Conservation (phyloP, 2,797 vertebrate genomes). For the Hydrocynus forskahlii region DNA sequence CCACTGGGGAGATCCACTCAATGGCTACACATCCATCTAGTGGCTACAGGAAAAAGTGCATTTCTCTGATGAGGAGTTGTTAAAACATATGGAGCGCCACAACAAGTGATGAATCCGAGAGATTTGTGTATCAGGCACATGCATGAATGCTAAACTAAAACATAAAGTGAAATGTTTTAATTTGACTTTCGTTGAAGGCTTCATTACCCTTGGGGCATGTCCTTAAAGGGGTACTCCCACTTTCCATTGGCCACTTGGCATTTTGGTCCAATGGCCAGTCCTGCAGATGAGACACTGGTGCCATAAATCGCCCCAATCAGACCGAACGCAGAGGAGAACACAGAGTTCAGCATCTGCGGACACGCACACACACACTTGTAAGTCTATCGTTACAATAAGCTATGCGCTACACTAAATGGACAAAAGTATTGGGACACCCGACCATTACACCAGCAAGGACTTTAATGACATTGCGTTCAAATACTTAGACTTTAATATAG, state of each 20-base stretch:
- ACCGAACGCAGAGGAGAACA: conserved; percentile 79
- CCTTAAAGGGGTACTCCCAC: conserved; percentile 72
- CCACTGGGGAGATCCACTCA: not conserved
- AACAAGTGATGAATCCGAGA: not conserved
- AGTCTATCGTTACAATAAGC: too few relatives aligned
- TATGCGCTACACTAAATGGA: not conserved
- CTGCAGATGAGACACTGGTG: conserved; percentile 73
- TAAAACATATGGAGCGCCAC: not conserved
- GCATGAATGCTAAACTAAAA: not conserved
- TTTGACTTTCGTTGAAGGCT: not conserved
- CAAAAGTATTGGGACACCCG: too few relatives aligned
- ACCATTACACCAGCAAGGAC: too few relatives aligned
- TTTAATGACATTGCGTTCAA: too few relatives aligned
- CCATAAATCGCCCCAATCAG: conserved; percentile 75
- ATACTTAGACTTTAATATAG: too few relatives aligned
- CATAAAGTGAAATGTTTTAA: not conserved
- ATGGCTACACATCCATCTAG: conserved; percentile 30
- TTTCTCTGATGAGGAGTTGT: not conserved
- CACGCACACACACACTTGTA: conserved; percentile 26
- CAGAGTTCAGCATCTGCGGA: conserved; percentile 79
- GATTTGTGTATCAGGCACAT: not conserved
- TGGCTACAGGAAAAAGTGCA: conserved; percentile 8
- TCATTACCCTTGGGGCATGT: conserved; percentile 44
- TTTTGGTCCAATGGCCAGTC: conserved; percentile 74
- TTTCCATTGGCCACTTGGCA: not conserved